A percentile compares a stretch with the other conserved stretches of the same genome.
Conservation (phyloP, 2,888 invertebrate genomes). For the Xylophagus ater region DNA sequence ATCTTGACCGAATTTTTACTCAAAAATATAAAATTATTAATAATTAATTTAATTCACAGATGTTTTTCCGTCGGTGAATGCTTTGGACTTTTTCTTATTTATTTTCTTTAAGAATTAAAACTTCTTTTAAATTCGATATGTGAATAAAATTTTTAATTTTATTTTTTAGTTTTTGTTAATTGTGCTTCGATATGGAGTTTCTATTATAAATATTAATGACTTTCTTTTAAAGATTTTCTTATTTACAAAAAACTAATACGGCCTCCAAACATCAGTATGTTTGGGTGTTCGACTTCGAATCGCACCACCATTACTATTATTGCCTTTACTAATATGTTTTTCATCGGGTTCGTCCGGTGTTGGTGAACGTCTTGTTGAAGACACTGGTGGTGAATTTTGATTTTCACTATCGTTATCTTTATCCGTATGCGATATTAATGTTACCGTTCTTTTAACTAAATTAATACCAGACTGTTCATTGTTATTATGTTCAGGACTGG, state of each 20-base stretch:
- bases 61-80: neutral
- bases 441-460: slow-evolving; percentile 33
- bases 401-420: slow-evolving; percentile 31
- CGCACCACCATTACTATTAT: slow-evolving; percentile 27
- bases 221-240: neutral
- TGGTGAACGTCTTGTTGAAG: slow-evolving; percentile 44
- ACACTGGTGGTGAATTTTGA: slow-evolving; percentile 36
- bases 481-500: slow-evolving; percentile 20
- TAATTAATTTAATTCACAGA: neutral
- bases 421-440: slow-evolving; percentile 32
- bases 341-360: slow-evolving; percentile 41
- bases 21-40: neutral
- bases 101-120: neutral
- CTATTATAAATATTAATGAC: slow-evolving; percentile 2
- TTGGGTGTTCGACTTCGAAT: slow-evolving; percentile 39
- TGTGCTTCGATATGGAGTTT: slow-evolving; percentile 12
- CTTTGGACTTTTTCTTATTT: neutral
- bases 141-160: slow-evolving; percentile 14
- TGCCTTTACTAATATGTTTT: slow-evolving; percentile 21
- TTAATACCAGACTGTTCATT: slow-evolving; percentile 28
- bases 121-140: slow-evolving; percentile 18
- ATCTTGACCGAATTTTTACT: neutral
- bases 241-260: slow-evolving; percentile 45
- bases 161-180: too few relatives aligned
- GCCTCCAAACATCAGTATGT: slow-evolving; percentile 67